Evolutionary conservation across 2,888 invertebrate genomes (phyloP).

Genomic region (Anoncus sp.): DNA sequence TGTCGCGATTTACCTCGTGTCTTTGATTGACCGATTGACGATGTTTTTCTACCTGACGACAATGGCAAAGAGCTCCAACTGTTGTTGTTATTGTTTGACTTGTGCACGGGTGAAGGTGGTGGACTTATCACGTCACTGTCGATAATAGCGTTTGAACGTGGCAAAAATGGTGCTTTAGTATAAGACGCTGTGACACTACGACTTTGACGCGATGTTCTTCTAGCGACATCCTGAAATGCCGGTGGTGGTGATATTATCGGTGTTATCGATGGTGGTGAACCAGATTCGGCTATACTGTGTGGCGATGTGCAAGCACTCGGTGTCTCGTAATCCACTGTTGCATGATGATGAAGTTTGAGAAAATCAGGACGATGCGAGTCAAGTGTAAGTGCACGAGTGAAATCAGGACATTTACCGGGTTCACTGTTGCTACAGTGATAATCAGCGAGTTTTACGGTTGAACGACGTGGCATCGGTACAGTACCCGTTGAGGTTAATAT

Average conservation of each 20-base stretch:
- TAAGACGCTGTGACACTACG: slow-evolving; percentile 78
- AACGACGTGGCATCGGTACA: slow-evolving; percentile 81
- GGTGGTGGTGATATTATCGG: slow-evolving; percentile 89
- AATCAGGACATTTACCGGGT: slow-evolving; percentile 78
- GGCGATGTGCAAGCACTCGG: slow-evolving; percentile 81
- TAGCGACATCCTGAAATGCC: slow-evolving; percentile 87
- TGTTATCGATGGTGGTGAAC: slow-evolving; percentile 87
- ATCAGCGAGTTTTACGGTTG: slow-evolving; percentile 84
- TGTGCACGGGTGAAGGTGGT: slow-evolving; percentile 82
- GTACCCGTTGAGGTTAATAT: slow-evolving; percentile 76
- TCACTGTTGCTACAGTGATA: slow-evolving; percentile 84
- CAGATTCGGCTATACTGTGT: slow-evolving; percentile 81
- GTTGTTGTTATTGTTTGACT: slow-evolving; percentile 82
- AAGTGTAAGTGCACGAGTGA: slow-evolving; percentile 68
- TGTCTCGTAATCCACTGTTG: slow-evolving; percentile 80
- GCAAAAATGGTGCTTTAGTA: slow-evolving; percentile 84
- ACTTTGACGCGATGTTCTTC: slow-evolving; percentile 62
- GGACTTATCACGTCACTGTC: slow-evolving; percentile 85
- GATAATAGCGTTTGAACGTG: slow-evolving; percentile 85
- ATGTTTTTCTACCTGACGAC: slow-evolving; percentile 68
- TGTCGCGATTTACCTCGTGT: slow-evolving; percentile 75
- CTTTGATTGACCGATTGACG: slow-evolving; percentile 69
- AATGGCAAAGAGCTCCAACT: slow-evolving; percentile 78
- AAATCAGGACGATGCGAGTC: slow-evolving; percentile 79
- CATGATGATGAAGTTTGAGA: slow-evolving; percentile 75